Conservation (phyloP, 2,888 invertebrate species). For the Thymelicus acteon region DNA sequence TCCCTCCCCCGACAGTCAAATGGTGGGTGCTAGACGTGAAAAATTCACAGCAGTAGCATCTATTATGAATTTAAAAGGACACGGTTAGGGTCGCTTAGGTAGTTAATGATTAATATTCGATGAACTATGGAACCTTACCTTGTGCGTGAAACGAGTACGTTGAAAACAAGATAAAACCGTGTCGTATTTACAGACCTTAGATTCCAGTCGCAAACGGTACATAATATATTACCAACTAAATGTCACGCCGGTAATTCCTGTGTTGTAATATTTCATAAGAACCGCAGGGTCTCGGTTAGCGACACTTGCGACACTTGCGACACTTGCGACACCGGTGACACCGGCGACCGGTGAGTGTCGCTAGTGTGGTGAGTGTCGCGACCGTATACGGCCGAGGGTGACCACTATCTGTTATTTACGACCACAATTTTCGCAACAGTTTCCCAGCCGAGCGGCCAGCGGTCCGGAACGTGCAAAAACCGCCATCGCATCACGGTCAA, state of each 20-base stretch:
- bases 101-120: too few relatives aligned
- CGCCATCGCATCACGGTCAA: constrained; percentile 74
- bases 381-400: constrained; percentile 16
- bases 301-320: not conserved
- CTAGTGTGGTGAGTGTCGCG: not conserved
- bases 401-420: constrained; percentile 43
- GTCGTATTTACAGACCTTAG: too few relatives aligned
- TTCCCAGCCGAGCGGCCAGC: constrained; percentile 65
- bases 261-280: constrained; percentile 34
- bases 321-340: not conserved
- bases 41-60: too few relatives aligned
- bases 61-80: too few relatives aligned
- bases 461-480: constrained; percentile 72
- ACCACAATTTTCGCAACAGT: constrained; percentile 58
- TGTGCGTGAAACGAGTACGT: too few relatives aligned
- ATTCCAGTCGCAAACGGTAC: too few relatives aligned
- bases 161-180: too few relatives aligned
- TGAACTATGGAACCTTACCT: too few relatives aligned
- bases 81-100: too few relatives aligned
- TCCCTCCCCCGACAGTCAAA: too few relatives aligned
- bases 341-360: not conserved
- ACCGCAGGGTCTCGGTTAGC: not conserved
- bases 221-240: not conserved
- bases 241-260: constrained; percentile 32
- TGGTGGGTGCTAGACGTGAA: too few relatives aligned